A percentile compares a stretch with the other conserved stretches of the same genome.
Conservation (phyloP, 2,113 vertebrate genomes). For the Sceloporus tristichus region DNA sequence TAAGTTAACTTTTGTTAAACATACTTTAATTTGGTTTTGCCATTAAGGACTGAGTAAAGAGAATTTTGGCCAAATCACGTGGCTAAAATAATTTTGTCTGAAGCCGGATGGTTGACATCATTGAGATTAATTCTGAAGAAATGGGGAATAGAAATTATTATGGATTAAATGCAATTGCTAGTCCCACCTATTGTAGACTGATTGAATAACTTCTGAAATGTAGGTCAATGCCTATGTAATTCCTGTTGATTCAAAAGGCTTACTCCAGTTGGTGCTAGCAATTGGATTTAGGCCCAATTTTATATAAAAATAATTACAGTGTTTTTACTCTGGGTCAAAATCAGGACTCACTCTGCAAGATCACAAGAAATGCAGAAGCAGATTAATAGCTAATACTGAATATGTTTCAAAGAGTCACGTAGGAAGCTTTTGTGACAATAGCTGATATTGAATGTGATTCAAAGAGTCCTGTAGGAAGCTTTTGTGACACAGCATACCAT, state of each 20-base stretch:
- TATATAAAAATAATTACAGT: background rate
- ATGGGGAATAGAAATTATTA: background rate
- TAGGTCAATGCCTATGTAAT: too few species aligned
- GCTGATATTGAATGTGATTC: background rate
- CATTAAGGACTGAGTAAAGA: background rate
- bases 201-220: too few species aligned
- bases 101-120: background rate
- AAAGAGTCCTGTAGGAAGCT: background rate
- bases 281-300: background rate
- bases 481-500: background rate
- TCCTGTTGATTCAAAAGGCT: too few species aligned
- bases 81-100: background rate
- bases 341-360: background rate
- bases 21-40: background rate
- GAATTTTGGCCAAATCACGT: background rate
- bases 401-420: too few species aligned
- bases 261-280: too few species aligned
- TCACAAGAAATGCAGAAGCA: background rate
- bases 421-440: background rate
- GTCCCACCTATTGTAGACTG: too few species aligned
- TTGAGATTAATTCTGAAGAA: background rate
- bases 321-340: background rate
- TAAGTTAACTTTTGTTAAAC: conserved; percentile 6
- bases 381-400: background rate
- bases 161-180: too few species aligned